Evolutionary conservation across 2,113 vertebrate genomes (phyloP).

Genomic region (Puffinus mauretanicus): DNA sequence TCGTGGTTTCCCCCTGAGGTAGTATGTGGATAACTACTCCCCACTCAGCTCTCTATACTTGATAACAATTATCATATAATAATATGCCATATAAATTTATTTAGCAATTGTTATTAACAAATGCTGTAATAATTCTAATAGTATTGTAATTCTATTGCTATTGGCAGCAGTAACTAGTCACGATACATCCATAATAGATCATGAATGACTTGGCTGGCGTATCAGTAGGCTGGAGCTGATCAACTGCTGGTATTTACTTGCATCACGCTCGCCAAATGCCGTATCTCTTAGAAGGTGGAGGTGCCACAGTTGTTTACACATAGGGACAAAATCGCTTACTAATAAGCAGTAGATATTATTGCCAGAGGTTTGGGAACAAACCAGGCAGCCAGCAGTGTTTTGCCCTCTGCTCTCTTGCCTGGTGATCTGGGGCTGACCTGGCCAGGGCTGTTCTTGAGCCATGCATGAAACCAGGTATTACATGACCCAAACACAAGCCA

Average conservation of each 20-base stretch:
- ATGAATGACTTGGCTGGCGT: background rate
- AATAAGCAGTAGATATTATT: background rate
- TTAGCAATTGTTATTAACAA: background rate
- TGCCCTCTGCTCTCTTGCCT: background rate
- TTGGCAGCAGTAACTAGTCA: background rate
- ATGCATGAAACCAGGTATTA: rapidly evolving
- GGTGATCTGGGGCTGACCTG: background rate
- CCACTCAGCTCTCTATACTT: background rate
- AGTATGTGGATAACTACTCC: background rate
- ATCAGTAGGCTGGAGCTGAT: background rate
- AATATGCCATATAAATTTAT: background rate
- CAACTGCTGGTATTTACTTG: background rate
- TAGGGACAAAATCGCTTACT: background rate
- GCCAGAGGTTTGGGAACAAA: background rate
- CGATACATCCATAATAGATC: background rate
- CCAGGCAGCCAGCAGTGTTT: background rate
- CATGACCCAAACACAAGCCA: background rate
- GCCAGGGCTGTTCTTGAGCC: background rate
- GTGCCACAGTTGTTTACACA: background rate
- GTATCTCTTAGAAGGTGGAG: background rate
- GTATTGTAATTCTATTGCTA: background rate
- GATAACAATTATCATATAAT: background rate
- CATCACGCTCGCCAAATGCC: background rate
- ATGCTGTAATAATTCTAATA: background rate
- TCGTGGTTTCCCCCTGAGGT: background rate